Evolutionary conservation across 2,888 invertebrate species (phyloP).

Genomic region (Chymomyza amoena): DNA sequence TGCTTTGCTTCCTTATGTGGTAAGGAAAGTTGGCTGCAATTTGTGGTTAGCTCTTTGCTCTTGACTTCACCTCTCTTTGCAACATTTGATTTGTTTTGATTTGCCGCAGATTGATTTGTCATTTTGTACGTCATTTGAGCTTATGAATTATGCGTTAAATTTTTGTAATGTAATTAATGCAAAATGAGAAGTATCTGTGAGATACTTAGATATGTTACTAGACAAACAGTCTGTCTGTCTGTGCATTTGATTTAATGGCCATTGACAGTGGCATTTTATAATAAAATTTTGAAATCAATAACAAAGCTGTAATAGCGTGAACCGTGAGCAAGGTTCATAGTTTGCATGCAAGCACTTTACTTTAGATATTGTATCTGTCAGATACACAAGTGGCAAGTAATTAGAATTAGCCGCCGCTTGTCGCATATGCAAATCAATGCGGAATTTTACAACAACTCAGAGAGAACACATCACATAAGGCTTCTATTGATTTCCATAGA

Average conservation of each 20-base stretch:
- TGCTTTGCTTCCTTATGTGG: constrained; percentile 68
- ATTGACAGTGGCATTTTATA: constrained; percentile 50
- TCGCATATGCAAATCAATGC: constrained; percentile 60
- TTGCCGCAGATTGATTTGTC: constrained; percentile 67
- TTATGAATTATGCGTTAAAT: constrained; percentile 1
- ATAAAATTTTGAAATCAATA: constrained; percentile 62
- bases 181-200: constrained; percentile 42
- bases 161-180: constrained; percentile 13
- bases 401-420: constrained; percentile 32
- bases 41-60: neutral
- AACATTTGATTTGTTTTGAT: constrained; percentile 41
- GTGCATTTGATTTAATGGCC: constrained; percentile 54
- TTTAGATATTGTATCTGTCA: neutral
- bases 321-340: constrained; percentile 47
- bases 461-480: constrained; percentile 20
- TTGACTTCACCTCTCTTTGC: neutral
- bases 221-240: neutral
- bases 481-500: constrained; percentile 44
- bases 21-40: constrained; percentile 8
- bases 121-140: constrained; percentile 31
- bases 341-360: constrained; percentile 36
- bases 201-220: neutral
- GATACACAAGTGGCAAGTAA: constrained; percentile 33
- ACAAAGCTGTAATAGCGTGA: constrained; percentile 40
- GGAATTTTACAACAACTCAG: constrained; percentile 44